Evolutionary conservation across 2,113 vertebrate species (phyloP), one percentile per base, ranked within the genome.

Genomic region (Isichthys henryi): DNA sequence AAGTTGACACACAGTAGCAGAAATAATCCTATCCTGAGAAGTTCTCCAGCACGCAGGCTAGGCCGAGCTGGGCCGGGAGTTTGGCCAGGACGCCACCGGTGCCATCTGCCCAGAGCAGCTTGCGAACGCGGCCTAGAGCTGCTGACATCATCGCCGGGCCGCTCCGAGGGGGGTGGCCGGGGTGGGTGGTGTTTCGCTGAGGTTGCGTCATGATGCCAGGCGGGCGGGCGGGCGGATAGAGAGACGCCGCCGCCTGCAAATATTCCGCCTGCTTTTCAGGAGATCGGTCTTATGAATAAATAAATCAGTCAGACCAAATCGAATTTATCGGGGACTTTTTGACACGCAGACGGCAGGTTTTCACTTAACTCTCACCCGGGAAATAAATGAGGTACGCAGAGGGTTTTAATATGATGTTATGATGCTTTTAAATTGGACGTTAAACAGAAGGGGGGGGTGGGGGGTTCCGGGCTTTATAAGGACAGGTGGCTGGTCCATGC

Each of bases 21-120:
- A 49, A 46, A 85, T 6, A 50, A 27, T 56, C 17, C 83, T 50
- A 0, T 49, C 23, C 46, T 27, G 82, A 48, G 82, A 84, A 84
- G 83, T 48, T 50, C 46, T 86, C 43, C 23, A 43, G 74, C 74
- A 43, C 5, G 74, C 48, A 0, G 45, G 45, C n/a, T 1, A 23
- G 48, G 48, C 48, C 9, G 43, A 5, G 58, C 58, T n/a, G 21
- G 1, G 19, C 80, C 80, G 62, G 62, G 62, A 66, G 62, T 27
- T 4, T 4, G 62, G 62, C 62, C 62, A 46, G 45, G 83, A 50
- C 2, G 10, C 83, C 46, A 2, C 10, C 4, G 23, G 48, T 31
- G 23, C 83, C 83, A 86, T 86, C 83, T 86, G 83, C 45, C 48
- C 48, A 31, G 48, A 86, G 83, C 83, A 86, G 83, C 45, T 86